phyloP scores from a whole-genome alignment of 2,797 vertebrate genomes.

The Kryptolebias ocellatus region DNA sequence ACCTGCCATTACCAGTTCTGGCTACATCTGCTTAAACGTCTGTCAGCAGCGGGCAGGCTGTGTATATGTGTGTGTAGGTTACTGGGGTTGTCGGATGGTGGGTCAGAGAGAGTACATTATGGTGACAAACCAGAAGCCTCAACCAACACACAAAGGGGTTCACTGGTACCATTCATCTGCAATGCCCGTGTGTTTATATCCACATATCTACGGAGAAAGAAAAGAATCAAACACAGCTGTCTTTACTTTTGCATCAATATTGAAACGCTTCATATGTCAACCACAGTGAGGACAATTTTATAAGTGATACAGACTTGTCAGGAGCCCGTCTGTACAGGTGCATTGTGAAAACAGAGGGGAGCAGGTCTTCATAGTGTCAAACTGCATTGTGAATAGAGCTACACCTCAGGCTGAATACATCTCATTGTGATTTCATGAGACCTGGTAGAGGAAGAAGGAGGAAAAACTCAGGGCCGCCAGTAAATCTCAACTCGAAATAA shows the following conservation, averaged over 20 bases:
- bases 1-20: slow-evolving; percentile 95
- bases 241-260: slow-evolving; percentile 27
- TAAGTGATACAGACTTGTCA: slow-evolving; percentile 52
- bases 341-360: slow-evolving; percentile 69
- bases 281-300: slow-evolving; percentile 38
- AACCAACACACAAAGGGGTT: slow-evolving; percentile 45
- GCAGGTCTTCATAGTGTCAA: slow-evolving; percentile 76
- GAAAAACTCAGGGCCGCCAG: slow-evolving; percentile 55
- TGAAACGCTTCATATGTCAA: slow-evolving; percentile 30
- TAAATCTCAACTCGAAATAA: slow-evolving; percentile 70
- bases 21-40: slow-evolving; percentile 94
- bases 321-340: slow-evolving; percentile 56
- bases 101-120: slow-evolving; percentile 45
- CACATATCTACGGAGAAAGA: slow-evolving; percentile 1
- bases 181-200: neutral
- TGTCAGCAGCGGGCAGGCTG: slow-evolving; percentile 85
- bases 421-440: slow-evolving; percentile 85
- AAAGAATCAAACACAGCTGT: slow-evolving; percentile 17
- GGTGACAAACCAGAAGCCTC: slow-evolving; percentile 38
- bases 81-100: slow-evolving; percentile 52
- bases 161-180: slow-evolving; percentile 5
- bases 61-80: slow-evolving; percentile 52
- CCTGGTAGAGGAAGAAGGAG: slow-evolving; percentile 60
- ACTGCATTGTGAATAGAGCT: slow-evolving; percentile 81
- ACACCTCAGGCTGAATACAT: slow-evolving; percentile 82